A percentile compares a stretch with the other conserved stretches of the same genome.
Evolutionary conservation across 2,888 invertebrate species (phyloP).

Genomic region (Pseudanteris insignis): DNA sequence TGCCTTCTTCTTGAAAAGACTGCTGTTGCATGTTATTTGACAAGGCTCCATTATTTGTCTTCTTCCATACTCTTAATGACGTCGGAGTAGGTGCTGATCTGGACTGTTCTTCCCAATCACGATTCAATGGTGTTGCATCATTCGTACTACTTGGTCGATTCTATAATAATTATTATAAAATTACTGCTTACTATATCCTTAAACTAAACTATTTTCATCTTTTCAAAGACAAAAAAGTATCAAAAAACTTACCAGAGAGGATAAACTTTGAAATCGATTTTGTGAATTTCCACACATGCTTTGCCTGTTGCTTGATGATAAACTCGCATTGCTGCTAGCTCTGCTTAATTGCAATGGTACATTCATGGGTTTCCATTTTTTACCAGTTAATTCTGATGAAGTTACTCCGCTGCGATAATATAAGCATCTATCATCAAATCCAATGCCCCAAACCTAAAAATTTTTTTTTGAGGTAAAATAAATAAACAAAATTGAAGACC

Average conservation of each 20-base stretch:
- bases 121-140: conserved; percentile 70
- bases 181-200: no score
- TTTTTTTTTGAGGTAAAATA: no score
- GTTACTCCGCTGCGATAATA: conserved; percentile 84
- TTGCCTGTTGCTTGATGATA: conserved; percentile 67
- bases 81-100: conserved; percentile 79
- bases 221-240: conserved; percentile 8
- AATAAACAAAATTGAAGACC: no score
- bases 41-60: conserved; percentile 51
- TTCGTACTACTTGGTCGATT: conserved; percentile 69
- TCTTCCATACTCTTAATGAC: conserved; percentile 69
- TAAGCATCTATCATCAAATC: conserved; percentile 81
- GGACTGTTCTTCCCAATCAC: conserved; percentile 77
- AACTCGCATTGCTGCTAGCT: conserved; percentile 82
- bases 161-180: no score
- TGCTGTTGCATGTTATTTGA: conserved; percentile 53
- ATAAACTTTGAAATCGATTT: conserved; percentile 77
- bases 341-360: conserved; percentile 85
- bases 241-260: conserved; percentile 68
- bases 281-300: conserved; percentile 63
- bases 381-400: conserved; percentile 81
- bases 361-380: conserved; percentile 84
- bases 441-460: conserved; percentile 79
- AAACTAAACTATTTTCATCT: no score
- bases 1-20: conserved; percentile 57